Base-by-base conservation (phyloP, 2,888 invertebrate genomes). In the Agrochola circellaris region DNA sequence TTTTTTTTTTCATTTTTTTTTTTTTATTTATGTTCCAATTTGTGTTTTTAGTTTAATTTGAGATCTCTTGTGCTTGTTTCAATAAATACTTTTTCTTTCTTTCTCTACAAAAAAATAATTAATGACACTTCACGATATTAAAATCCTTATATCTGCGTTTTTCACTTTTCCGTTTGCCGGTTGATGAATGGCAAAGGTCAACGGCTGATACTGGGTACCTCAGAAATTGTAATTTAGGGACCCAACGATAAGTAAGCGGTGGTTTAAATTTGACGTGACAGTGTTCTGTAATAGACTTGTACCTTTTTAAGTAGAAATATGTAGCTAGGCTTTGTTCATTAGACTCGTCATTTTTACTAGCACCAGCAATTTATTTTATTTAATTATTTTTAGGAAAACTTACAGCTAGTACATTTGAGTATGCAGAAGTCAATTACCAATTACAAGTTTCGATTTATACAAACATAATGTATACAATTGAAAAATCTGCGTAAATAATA, bases 111-210 rank as follows among this genome's bases (percentile, higher is more conserved):
- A 34, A 20, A 23, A 58, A 45, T 38, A 48, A 62, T 9, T 51
- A 20, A 23, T 42, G 71, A 26, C 82, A 72, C 73, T 73, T 77
- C 65, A 23, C 34, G 62, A 17, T 30, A 48, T 68, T 68, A 71
- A 70, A 73, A 60, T 38, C 5, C 61, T 26, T 78, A 82, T 34
- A 86, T 79, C 87, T 34, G 71, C 30, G 84, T 83, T 86, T 79
- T 86, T 86, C 75, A 87, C 79, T 88, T 83, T 82, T 75, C 61
- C 80, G 83, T 87, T 81, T 80, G 62, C 72, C 54, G 62, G 65
- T 73, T 87, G 87, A 90, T 87, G 84, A 88, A 90, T 89, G 71
- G 82, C 72, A 73, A 89, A 90, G 90, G 90, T 90, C 90, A 89
- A 87, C 80, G 89, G 67, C 81, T 84, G 86, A 81, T 81, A 86